Base-by-base conservation (phyloP, 2,113 vertebrate species). In the Panurus biarmicus region DNA sequence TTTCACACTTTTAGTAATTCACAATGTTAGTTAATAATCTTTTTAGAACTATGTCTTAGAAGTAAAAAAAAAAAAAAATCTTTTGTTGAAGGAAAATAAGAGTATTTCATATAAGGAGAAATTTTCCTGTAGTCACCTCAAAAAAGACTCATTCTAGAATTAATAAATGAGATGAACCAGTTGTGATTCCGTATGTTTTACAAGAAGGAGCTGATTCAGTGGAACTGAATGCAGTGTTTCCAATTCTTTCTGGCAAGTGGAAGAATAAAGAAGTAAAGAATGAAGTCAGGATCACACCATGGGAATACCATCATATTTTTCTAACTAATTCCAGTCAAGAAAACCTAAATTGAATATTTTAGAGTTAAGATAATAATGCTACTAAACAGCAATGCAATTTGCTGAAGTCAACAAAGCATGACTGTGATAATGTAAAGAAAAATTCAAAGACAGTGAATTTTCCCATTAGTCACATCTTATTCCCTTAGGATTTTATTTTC, bases 261-360 rank as follows among this genome's bases (percentile, higher is more conserved):
- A 70, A 76, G 33, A 69, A 85, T 57, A 87, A 85, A 83, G 54
- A 72, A 67, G 36, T 31, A 60, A 83, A 71, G 72, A 70, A 40
- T 42, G 7, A 92, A 80, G 21, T 80, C 80, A 74, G 29, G 35
- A 50, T 70, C 47, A 66, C 64, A 54, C 16, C 67, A 62, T 24
- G 60, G 54, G 56, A 94, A 74, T 80, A 54, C 5, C 9, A 58
- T 74, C 3, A 54, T 53, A 45, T 93, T 88, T 85, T 88, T 80
- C 82, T 70, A 76, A 96, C 48, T 24, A 93, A 76, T 48, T 47
- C 28, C 15, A 42, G 73, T 90, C 40, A 83, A 38, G 31, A 83
- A 84, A 90, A 57, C 42, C 19, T 90, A 83, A 65, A 85, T 25
- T 79, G 67, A 93, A 79, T 92, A 92, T 94, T 92, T 94, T 61